Base-by-base conservation (phyloP, 2,113 vertebrate species). In the Muntiacus muntjak region DNA sequence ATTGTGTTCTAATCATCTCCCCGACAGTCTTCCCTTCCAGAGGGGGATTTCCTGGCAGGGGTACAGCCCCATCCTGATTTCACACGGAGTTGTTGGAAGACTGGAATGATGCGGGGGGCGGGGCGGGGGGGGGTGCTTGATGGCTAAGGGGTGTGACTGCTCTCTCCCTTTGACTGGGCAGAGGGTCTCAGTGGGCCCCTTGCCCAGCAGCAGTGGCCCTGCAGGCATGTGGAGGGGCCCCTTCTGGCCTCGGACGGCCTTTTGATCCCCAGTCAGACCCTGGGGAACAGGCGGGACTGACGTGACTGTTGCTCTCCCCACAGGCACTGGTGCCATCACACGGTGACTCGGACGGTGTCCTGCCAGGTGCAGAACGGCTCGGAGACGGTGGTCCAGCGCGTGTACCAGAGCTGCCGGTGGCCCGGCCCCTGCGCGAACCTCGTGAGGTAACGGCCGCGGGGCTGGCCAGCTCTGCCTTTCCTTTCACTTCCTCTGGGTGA, bases 281-380 rank as follows among this genome's bases (percentile, higher is more conserved):
- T 71, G 88, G 45, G 83, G 55, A 62, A 16, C 7, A 47, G 17
- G 15, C 45, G n/a, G 79, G 43, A 33, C 90, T 98, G 86, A 98
- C 0, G 2, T n/a, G 71, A 89, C 91, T 86, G 17, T 86, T 93
- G 54, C 92, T 98, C 15, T 98, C 96, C 92, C 97, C 89, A 67
- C 98, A 99, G 99, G 98, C 99, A 99, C 95, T 99, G 99, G 99
- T 99, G 99, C 98, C 99, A 99, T 98, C 99, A 99, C 92, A 99
- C 99, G 0, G 99, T 99, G 74, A 99, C 99, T 57, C 99, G 99
- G 98, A 99, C 99, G 0, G 99, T 99, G 92, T 99, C 99, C 95
- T 99, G 99, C 98, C 99, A 99, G 97, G 99, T 99, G 96, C 99
- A 99, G 97, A 99, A 99, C 13, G 99, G 99, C 58, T 99, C 99